A percentile compares a stretch with the other conserved stretches of the same genome.
Conservation (phyloP, 1,140 invertebrate species). For the Neodiprion pinetum region DNA sequence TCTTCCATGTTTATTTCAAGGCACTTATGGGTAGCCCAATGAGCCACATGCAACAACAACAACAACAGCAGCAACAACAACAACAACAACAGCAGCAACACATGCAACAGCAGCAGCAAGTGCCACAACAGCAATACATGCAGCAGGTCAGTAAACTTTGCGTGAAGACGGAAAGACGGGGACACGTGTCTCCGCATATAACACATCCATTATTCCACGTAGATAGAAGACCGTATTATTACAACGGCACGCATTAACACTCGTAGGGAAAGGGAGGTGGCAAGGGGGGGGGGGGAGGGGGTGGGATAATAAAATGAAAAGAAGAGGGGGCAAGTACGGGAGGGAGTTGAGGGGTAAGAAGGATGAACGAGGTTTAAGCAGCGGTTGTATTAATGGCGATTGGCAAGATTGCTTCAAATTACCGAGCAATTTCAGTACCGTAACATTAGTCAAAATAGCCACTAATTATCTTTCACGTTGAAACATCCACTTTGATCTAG, state of each 20-base stretch:
- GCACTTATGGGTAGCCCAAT: conserved; percentile 56
- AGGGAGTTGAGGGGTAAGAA: conserved; percentile 3
- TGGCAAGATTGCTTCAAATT: conserved; percentile 34
- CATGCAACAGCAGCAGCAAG: conserved; percentile 60
- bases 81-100: conserved; percentile 51
- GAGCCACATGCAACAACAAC: conserved; percentile 56
- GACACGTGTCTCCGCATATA: background rate
- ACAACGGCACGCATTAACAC: no score
- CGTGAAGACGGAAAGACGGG: background rate
- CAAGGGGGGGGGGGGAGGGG: no score
- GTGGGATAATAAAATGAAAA: no score
- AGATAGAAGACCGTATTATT: no score
- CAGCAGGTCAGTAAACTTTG: conserved; percentile 53
- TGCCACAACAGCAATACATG: conserved; percentile 56
- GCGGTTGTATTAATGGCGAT: conserved; percentile 31
- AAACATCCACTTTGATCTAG: conserved; percentile 11
- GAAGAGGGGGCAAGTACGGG: background rate
- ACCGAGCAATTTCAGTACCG: conserved; percentile 29
- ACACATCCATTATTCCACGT: no score
- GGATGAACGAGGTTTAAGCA: conserved; percentile 26
- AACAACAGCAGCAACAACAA: conserved; percentile 60
- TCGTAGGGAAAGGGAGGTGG: no score
- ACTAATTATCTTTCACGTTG: conserved; percentile 27
- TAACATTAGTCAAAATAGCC: conserved; percentile 33
- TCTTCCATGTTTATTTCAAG: conserved; percentile 34